A percentile compares a stretch with the other conserved stretches of the same genome.
These are phyloP conservation scores for Sarcophaga caerulescens DNA, from an alignment of 2,888 invertebrate genomes.

Conservation along the genomic window DNA sequence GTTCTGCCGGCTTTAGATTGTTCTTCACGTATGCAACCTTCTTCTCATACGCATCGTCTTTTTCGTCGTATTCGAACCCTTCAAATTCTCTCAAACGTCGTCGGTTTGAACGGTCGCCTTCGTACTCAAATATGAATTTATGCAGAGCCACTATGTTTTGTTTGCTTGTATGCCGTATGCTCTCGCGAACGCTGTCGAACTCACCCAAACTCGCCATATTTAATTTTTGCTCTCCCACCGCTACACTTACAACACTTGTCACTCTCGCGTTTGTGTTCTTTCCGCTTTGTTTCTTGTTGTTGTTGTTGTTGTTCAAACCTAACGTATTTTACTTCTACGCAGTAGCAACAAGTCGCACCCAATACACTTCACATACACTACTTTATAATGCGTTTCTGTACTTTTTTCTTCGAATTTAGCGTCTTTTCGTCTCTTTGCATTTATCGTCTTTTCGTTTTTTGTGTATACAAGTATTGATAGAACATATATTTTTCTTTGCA, in stretches of 20 bases:
- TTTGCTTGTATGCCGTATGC: conserved; percentile 42
- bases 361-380: background rate
- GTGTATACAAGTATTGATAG: background rate
- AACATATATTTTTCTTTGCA: background rate
- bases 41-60: conserved; percentile 28
- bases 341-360: background rate
- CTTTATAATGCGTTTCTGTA: background rate
- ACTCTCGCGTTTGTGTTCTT: background rate
- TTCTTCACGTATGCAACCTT: conserved; percentile 41
- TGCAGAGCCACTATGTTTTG: conserved; percentile 41
- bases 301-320: background rate
- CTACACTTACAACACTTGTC: too few species aligned
- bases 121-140: conserved; percentile 54
- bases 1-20: conserved; percentile 38
- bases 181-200: too few species aligned
- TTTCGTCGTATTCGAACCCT: conserved; percentile 51
- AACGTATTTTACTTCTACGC: too few species aligned
- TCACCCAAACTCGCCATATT: too few species aligned
- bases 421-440: too few species aligned
- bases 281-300: background rate
- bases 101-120: too few species aligned
- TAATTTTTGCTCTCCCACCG: too few species aligned
- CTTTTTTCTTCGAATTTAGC: too few species aligned
- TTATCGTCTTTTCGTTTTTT: background rate
- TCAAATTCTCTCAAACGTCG: too few species aligned